phyloP scores from a whole-genome alignment of 2,113 vertebrate genomes.

The Eolophus roseicapilla region DNA sequence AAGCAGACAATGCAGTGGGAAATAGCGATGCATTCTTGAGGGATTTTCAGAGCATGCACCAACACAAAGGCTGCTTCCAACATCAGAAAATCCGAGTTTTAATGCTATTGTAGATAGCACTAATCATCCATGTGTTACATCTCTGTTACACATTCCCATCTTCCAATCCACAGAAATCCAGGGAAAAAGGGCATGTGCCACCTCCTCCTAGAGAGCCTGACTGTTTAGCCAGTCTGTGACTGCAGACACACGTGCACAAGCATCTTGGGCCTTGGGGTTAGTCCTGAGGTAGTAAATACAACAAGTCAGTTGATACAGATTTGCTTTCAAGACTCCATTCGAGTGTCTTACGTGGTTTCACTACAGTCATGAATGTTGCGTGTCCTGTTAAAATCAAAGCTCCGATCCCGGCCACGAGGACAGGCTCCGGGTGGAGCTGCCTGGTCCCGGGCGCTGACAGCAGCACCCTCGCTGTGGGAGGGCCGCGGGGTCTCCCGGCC shows the following conservation, averaged over 20 bases:
- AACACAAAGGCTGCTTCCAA: slow-evolving; percentile 15
- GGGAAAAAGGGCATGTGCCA: neutral
- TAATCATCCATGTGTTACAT: neutral
- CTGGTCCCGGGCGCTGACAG: neutral
- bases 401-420: slow-evolving; percentile 42
- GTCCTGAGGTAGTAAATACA: slow-evolving; percentile 80
- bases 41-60: neutral
- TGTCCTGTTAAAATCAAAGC: slow-evolving; percentile 70
- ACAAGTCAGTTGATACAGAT: neutral
- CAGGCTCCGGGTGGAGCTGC: slow-evolving; percentile 6
- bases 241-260: slow-evolving; percentile 22
- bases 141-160: neutral
- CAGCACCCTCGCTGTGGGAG: neutral
- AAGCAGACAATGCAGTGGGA: slow-evolving; percentile 17
- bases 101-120: neutral
- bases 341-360: slow-evolving; percentile 68
- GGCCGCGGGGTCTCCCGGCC: slow-evolving; percentile 12
- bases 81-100: neutral
- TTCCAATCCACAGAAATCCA: neutral
- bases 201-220: neutral
- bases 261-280: slow-evolving; percentile 69
- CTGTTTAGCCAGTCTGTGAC: neutral
- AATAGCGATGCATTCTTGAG: neutral
- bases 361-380: slow-evolving; percentile 47
- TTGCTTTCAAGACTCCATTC: neutral